Evolutionary conservation across 2,888 invertebrate species (phyloP), one percentile per base, ranked within the genome.

Genomic region (Psococerastis gibbosa): DNA sequence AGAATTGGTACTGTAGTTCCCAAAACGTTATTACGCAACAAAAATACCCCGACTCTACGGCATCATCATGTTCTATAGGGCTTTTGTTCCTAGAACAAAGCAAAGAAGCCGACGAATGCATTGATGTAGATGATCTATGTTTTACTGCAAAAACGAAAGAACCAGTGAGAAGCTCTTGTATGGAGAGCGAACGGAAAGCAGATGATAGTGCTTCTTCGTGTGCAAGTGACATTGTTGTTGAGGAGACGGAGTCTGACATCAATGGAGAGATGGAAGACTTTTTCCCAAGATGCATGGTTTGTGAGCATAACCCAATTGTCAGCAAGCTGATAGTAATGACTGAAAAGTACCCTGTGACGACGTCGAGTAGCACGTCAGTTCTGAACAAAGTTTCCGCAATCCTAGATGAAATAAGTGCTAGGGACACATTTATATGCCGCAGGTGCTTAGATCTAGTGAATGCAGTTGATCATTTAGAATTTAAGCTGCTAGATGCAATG

Each of bases 61-160:
- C 18, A n/a, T 22, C 38, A 6, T 38, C 38, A 3, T 38, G 38
- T 11, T 38, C 38, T 5, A 18, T 38, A 9, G 20, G 38, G 15
- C 22, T 38, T 17, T 20, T 38, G n/a, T 18, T 38, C 17, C 20
- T 38, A 4, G 38, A 38, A 20, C 38, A 38, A 20, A 38, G 20
- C 22, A 38, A 38, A 38, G 20, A 38, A 38, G 5, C 38, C 4
- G 38, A 38, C n/a, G 38, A 38, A 38, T 38, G 38, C 38, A 38
- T 38, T 17, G 20, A 38, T 20, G 38, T 38, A n/a, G 38, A 38
- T 20, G 38, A 38, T 20, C 5, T 38, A 5, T 38, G 38, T 11
- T 38, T 38, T 38, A 9, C 27, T 11, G 8, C 27, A 11, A 27
- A 27, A 11, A 27, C 8, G 8, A 27, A 27, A 11, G 5, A 38